Evolutionary conservation across 2,888 invertebrate species (phyloP).

Genomic region (Patella ulyssiponensis): DNA sequence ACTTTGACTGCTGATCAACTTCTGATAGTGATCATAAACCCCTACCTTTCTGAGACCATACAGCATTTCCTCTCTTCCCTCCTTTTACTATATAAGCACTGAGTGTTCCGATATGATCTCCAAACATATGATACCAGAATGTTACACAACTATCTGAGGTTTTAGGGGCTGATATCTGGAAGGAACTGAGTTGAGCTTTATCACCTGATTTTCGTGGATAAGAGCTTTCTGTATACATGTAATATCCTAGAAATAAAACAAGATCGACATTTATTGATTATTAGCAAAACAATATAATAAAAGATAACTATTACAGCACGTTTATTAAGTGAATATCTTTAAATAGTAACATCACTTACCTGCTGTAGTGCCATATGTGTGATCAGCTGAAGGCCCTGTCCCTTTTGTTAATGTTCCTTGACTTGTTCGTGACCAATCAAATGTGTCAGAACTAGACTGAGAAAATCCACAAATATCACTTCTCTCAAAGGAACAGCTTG

Average conservation of each 20-base stretch:
- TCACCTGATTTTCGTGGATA: constrained; percentile 77
- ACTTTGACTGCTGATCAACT: no score
- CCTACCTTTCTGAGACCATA: constrained; percentile 48
- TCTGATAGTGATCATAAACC: no score
- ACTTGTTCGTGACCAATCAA: constrained; percentile 57
- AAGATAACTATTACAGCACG: neutral
- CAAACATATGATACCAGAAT: constrained; percentile 66
- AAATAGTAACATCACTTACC: constrained; percentile 20
- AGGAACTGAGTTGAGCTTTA: constrained; percentile 75
- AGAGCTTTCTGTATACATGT: constrained; percentile 87
- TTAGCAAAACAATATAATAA: neutral
- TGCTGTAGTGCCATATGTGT: constrained; percentile 34
- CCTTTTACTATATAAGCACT: constrained; percentile 47
- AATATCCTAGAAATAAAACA: constrained; percentile 70
- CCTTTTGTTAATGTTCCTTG: constrained; percentile 37
- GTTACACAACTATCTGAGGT: constrained; percentile 48
- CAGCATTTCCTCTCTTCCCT: constrained; percentile 28
- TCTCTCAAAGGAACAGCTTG: constrained; percentile 55
- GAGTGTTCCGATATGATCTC: constrained; percentile 51
- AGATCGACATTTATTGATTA: neutral
- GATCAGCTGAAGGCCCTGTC: constrained; percentile 47
- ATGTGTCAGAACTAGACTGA: constrained; percentile 50
- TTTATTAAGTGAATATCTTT: neutral
- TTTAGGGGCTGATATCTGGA: constrained; percentile 40
- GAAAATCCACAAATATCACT: constrained; percentile 53